Percentiles rank a stretch among this genome's conserved stretches.
Conservation (phyloP, 1,140 invertebrate species). For the Rhyacophila brunnea region DNA sequence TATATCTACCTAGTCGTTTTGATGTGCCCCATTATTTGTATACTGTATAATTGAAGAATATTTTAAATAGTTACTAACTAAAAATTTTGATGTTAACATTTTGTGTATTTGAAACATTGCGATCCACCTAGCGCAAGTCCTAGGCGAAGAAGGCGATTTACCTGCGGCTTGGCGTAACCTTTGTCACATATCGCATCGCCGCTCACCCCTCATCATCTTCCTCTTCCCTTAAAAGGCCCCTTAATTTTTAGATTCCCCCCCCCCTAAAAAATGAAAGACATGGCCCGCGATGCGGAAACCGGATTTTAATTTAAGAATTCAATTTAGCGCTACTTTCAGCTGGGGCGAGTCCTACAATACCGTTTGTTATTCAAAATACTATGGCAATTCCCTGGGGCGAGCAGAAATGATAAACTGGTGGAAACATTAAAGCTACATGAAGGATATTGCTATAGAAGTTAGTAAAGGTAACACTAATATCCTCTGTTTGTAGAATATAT, state of each 20-base stretch:
- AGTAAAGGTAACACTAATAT: too few relatives aligned
- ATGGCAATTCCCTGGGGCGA: slow-evolving; percentile 26
- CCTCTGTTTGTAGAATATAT: too few relatives aligned
- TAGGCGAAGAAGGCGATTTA: slow-evolving; percentile 1
- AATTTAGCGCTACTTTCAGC: slow-evolving; percentile 31
- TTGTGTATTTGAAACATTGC: too few relatives aligned
- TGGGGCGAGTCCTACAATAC: slow-evolving; percentile 19
- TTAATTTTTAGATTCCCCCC: neutral
- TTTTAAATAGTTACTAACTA: too few relatives aligned
- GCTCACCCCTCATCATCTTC: slow-evolving; percentile 20
- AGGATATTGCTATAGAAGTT: too few relatives aligned
- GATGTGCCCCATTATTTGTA: too few relatives aligned
- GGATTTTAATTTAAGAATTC: slow-evolving; percentile 35
- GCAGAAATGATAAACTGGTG: neutral
- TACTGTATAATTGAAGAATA: too few relatives aligned
- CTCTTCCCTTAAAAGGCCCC: neutral
- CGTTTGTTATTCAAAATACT: slow-evolving; percentile 34
- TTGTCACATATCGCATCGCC: slow-evolving; percentile 31
- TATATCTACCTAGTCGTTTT: too few relatives aligned
- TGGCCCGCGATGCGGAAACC: slow-evolving; percentile 27
- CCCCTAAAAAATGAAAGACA: neutral
- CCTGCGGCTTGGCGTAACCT: slow-evolving; percentile 29
- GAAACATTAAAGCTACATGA: too few relatives aligned
- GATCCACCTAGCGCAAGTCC: too few relatives aligned
- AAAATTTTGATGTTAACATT: too few relatives aligned